Base-by-base conservation (phyloP, 2,113 vertebrate genomes). In the Ancistrus triradiatus region DNA sequence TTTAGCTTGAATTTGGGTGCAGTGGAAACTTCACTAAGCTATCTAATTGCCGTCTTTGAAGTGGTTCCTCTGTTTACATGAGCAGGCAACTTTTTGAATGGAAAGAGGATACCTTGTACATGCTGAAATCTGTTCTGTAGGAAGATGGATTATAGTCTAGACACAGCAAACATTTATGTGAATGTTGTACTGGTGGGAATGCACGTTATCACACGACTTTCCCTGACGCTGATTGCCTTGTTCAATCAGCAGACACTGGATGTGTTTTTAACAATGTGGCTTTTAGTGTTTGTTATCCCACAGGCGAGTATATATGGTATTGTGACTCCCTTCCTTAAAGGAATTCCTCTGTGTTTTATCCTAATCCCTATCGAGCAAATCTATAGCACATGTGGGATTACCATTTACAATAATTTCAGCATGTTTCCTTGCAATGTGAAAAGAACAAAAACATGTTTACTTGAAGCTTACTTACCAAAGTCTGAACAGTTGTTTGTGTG, bases 61-160 rank as follows among this genome's bases (percentile, higher is more conserved):
- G 52, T 66, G 63, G 66, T 73, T 56, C 18, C 33, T 15, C 51
- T 24, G 48, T 63, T 10, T 51, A 74, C 68, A 78, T 53, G 68
- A 47, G 35, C 27, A 38, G 9, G 13, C 42, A 31, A 19, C n/a
- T 58, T 48, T 37, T 40, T 43, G 64, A 74, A 67, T 58, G 57
- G 75, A 55, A 57, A 69, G 27, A 40, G 28, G 57, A 72, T 63
- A 55, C 56, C 43, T 24, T 35, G 14, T 55, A 35, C 40, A 31
- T 44, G 62, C 22, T 40, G 57, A 66, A 76, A 75, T 73, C 62
- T 60, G 48, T 48, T 50, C 21, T 48, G 48, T 49, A 70, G 71
- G 52, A 25, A 69, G 47, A 53, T 46, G 69, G 49, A 68, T 78
- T 73, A 74, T 46, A 44, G 49, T 66, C 33, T 55, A 53, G 63